Base-by-base conservation (phyloP, 1,140 invertebrate species). In the Neodiprion pinetum region DNA sequence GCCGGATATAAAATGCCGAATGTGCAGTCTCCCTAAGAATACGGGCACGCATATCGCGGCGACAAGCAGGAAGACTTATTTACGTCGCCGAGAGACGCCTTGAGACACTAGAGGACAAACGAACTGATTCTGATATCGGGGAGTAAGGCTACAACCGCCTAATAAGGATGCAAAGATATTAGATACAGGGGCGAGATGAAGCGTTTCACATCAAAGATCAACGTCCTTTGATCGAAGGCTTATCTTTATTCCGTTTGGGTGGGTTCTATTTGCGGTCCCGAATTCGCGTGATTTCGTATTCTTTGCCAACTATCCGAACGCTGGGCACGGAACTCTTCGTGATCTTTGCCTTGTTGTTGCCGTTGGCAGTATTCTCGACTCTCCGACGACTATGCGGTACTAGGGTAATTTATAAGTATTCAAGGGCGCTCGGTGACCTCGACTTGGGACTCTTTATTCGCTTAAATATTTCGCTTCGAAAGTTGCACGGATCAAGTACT, bases 11-110 rank as follows among this genome's bases (percentile, higher is more conserved):
- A 69, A 74, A 61, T 61, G 74, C 74, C 53, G 69, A 67, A 76
- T 76, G 28, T 40, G 72, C 77, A 69, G 69, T 53, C 49, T 72
- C 74, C 53, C 85, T 86, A 87, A 86, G 78, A 87, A 86, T 86
- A 86, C 81, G 7, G 28, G 28, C 28, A 61, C 53, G 53, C 53
- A 9, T 61, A 61, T 61, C 53, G 53, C 53, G n/a, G 9, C 53
- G 11, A 17, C 53, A 17, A 61, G 53, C n/a, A 61, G 53, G 53
- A 61, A 61, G 11, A 17, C 53, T 61, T 61, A 61, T 61, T 61
- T 61, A 61, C n/a, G 53, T 61, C 53, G 4, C 53, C 53, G 9
- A 40, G 28, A 40, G 1, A 40, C 28, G 28, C 28, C 28, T 40
- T 40, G 28, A 5, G 1, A 2, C 28, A 40, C 28, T 40, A 2